A percentile compares a stretch with the other conserved stretches of the same genome.
Conservation (phyloP, 2,888 invertebrate genomes). For the Acleris cristana region DNA sequence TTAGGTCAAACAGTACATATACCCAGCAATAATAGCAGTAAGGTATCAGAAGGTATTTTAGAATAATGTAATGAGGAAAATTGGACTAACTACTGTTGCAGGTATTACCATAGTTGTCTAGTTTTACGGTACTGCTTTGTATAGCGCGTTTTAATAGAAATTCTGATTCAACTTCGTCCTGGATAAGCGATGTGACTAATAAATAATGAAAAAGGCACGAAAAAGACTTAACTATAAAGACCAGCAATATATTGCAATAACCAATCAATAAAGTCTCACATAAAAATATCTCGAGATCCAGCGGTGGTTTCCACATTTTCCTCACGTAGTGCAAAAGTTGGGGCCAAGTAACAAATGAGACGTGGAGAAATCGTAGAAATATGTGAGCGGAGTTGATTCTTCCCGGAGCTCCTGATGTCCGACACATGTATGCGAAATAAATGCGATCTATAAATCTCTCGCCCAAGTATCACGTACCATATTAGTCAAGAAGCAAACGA, state of each 20-base stretch:
- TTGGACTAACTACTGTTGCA: too few relatives aligned
- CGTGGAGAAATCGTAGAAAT: conserved; percentile 39
- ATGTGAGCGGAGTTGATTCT: conserved; percentile 38
- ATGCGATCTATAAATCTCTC: conserved; percentile 32
- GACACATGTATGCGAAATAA: conserved; percentile 31
- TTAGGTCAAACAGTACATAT: too few relatives aligned
- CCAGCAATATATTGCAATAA: conserved; percentile 15
- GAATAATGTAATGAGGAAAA: too few relatives aligned
- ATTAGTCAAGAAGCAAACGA: conserved; percentile 23
- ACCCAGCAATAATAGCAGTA: too few relatives aligned
- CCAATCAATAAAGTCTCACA: conserved; percentile 22
- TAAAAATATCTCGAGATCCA: neutral
- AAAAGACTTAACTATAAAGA: too few relatives aligned
- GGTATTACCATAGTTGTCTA: too few relatives aligned
- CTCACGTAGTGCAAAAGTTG: conserved; percentile 34
- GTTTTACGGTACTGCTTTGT: too few relatives aligned
- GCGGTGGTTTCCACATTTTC: conserved; percentile 20
- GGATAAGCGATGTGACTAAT: too few relatives aligned
- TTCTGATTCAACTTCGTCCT: too few relatives aligned
- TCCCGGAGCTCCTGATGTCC: conserved; percentile 27
- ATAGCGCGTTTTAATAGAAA: too few relatives aligned
- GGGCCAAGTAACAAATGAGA: conserved; percentile 38
- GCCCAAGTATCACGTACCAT: conserved; percentile 28
- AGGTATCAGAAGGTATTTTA: too few relatives aligned
- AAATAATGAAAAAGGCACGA: too few relatives aligned